A percentile compares a stretch with the other conserved stretches of the same genome.
phyloP scores from a whole-genome alignment of 1,140 invertebrate species.

The Gryllus bimaculatus region DNA sequence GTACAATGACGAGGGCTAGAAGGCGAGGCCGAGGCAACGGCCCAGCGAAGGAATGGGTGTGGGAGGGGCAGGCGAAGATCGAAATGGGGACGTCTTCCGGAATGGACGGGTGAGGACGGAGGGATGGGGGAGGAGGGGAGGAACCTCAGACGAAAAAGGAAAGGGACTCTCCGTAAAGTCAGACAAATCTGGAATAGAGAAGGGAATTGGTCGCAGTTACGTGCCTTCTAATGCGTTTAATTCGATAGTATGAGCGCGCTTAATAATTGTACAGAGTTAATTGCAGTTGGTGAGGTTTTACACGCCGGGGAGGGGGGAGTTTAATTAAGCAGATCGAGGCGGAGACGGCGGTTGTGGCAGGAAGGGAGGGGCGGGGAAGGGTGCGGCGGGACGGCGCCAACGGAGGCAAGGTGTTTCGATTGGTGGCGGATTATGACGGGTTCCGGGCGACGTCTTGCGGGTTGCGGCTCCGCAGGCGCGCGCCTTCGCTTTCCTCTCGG shows the following conservation, averaged over 20 bases:
- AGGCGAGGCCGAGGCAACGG: no score
- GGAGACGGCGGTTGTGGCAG: background rate
- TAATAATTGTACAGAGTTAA: slow-evolving; percentile 1
- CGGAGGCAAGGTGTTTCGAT: background rate
- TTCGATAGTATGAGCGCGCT: background rate
- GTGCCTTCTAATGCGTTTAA: background rate
- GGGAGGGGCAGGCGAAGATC: no score
- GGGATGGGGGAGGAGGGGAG: no score
- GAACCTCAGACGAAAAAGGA: background rate
- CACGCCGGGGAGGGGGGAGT: background rate
- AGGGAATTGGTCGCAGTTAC: background rate
- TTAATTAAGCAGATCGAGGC: background rate
- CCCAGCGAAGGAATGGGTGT: no score
- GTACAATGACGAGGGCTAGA: no score
- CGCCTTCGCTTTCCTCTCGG: no score
- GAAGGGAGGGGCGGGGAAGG: background rate
- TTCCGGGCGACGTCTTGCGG: background rate
- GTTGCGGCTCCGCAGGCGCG: no score
- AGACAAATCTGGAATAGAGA: background rate
- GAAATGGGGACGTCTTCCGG: no score
- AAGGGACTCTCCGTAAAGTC: background rate
- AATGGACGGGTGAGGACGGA: no score
- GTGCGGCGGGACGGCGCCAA: background rate
- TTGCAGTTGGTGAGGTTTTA: slow-evolving; percentile 4
- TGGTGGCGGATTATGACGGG: background rate